Evolutionary conservation across 2,888 invertebrate species (phyloP).

Genomic region (Scrobipalpa atriplicella): DNA sequence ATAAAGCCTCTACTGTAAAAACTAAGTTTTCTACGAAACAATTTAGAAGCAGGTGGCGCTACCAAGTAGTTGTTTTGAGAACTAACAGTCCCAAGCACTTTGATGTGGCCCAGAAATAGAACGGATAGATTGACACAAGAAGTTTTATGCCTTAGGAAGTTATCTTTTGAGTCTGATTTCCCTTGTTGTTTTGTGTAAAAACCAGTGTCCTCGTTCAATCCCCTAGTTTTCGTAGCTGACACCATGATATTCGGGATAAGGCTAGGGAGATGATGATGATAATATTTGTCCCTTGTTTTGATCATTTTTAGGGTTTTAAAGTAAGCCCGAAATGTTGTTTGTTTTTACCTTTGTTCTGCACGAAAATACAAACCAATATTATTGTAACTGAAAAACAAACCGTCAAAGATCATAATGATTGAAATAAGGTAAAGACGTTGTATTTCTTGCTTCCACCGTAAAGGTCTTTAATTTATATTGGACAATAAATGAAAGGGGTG

Average conservation of each 20-base stretch:
- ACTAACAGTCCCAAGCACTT: neutral
- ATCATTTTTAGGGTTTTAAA: too few species aligned
- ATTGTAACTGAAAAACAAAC: neutral
- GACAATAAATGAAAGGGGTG: constrained; percentile 23
- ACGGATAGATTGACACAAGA: neutral
- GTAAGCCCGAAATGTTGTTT: too few species aligned
- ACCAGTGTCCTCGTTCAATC: too few species aligned
- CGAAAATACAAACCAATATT: too few species aligned
- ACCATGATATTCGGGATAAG: too few species aligned
- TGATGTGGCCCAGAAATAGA: constrained; percentile 12
- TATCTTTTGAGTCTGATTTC: too few species aligned
- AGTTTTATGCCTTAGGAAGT: neutral
- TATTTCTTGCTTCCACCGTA: neutral
- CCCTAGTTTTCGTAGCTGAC: too few species aligned
- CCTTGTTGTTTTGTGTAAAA: too few species aligned
- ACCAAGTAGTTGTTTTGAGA: neutral
- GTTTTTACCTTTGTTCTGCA: too few species aligned
- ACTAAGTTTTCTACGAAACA: constrained; percentile 3
- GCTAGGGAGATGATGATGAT: too few species aligned
- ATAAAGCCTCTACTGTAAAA: neutral
- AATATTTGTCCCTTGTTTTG: too few species aligned
- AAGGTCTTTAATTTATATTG: constrained; percentile 24
- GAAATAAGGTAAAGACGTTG: neutral
- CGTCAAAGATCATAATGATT: neutral
- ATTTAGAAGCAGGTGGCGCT: neutral